These are phyloP conservation scores for Psittacula cyanocephala DNA, from an alignment of 2,113 vertebrate genomes.

Conservation along the genomic window DNA sequence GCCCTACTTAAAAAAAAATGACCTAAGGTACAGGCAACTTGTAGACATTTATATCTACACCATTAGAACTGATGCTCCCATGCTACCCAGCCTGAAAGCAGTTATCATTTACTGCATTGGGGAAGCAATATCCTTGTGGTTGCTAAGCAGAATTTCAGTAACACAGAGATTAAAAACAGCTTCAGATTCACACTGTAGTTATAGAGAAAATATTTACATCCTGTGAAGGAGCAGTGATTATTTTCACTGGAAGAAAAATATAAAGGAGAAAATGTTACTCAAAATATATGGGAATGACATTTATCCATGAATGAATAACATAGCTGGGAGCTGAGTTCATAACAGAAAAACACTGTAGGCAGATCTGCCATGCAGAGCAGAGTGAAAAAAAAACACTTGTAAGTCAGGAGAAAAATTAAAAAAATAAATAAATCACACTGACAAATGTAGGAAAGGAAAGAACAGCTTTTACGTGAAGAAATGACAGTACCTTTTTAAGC, in stretches of 20 bases:
- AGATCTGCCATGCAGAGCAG: neutral
- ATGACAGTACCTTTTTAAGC: neutral
- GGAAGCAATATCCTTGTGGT: conserved; percentile 15
- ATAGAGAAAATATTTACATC: conserved; percentile 38
- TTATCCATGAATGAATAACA: conserved; percentile 15
- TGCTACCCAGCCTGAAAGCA: neutral
- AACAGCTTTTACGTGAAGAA: neutral
- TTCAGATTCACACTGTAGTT: conserved; percentile 18
- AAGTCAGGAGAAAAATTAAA: neutral
- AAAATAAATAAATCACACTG: neutral
- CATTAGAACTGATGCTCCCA: neutral
- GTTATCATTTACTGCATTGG: neutral
- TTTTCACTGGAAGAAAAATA: conserved; percentile 23
- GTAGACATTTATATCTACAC: neutral
- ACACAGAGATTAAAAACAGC: conserved; percentile 28
- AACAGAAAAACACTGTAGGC: neutral
- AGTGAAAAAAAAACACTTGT: neutral
- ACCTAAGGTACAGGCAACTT: neutral
- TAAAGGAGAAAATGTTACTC: conserved; percentile 15
- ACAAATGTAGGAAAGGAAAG: neutral
- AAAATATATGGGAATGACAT: neutral
- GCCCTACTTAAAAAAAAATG: accelerated
- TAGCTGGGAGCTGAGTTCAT: neutral
- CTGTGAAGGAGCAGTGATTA: neutral
- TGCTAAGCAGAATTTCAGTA: conserved; percentile 41